These are phyloP conservation scores for Gasteruption jaculator DNA, from an alignment of 2,888 invertebrate genomes.

Conservation along the genomic window DNA sequence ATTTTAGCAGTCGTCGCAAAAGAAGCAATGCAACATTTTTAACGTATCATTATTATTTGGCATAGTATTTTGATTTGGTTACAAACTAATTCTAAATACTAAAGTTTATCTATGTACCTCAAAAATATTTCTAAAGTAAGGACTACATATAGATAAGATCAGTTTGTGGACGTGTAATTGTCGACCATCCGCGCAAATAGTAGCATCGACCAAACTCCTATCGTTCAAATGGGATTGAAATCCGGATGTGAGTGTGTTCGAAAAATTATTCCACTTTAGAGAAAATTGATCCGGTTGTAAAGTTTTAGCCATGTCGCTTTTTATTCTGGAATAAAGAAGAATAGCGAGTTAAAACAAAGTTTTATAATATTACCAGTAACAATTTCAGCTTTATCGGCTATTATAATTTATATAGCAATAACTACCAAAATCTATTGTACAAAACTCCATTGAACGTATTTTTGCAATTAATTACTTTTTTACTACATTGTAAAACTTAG, in stretches of 20 bases:
- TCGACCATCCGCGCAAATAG: conserved; percentile 52
- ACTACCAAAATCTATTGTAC: no score
- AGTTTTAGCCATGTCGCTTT: conserved; percentile 27
- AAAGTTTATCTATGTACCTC: conserved; percentile 35
- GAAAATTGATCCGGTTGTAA: conserved; percentile 36
- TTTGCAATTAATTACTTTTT: no score
- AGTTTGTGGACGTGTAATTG: conserved; percentile 52
- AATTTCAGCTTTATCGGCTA: no score
- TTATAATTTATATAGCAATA: no score
- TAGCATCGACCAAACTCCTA: conserved; percentile 53
- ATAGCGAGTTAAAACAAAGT: conserved; percentile 14
- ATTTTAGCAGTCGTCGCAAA: conserved; percentile 2
- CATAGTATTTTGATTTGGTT: no score
- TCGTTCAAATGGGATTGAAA: conserved; percentile 49
- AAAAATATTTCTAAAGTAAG: conserved; percentile 52
- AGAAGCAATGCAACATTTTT: background rate
- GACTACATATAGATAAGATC: conserved; percentile 53
- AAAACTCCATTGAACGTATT: no score
- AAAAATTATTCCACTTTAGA: conserved; percentile 53
- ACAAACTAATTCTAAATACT: background rate
- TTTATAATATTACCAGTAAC: conserved; percentile 18
- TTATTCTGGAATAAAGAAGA: no score
- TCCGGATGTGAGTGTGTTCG: conserved; percentile 48
- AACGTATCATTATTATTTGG: background rate
- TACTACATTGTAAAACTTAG: no score